Base-by-base conservation (phyloP, 1,140 invertebrate genomes). In the Drosophila ironensis region DNA sequence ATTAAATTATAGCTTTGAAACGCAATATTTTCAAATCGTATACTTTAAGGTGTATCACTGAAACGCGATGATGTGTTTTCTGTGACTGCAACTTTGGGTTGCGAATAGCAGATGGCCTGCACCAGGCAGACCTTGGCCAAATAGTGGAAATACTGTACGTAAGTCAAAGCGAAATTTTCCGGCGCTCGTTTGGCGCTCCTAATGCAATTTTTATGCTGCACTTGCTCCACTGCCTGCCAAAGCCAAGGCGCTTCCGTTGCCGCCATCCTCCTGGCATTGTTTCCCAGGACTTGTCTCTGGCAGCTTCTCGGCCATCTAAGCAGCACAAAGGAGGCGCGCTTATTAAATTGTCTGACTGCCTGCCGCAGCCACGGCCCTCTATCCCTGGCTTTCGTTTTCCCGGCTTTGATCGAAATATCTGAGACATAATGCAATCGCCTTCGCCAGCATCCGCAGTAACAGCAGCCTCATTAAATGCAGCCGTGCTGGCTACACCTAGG, bases 161-260 rank as follows among this genome's bases (percentile, higher is more conserved):
- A 45, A 48, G 64, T 72, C 50, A 56, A 76, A 68, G 66, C 50
- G 30, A 57, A 42, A 59, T 69, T 53, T 33, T 4, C 22, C 38
- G 40, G 44, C 28, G 51, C 54, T 57, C 48, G 42, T 77, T 77
- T 73, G 68, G 48, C 54, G 46, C 52, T 27, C 33, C 78, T 82
- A 82, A 82, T 82, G 77, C 77, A 84, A 82, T 82, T 84, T 70
- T 77, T 84, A 82, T 77, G 77, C 78, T 77, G 77, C 78, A 73
- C 56, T 84, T 57, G 63, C 41, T 68, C 35, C 16, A 22, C 19
- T 42, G 37, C 24, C 19, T 50, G 64, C 14, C 24, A 59, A 59
- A 70, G 61, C 56, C 25, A 40, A 45, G 46, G 63, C 25, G 69
- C 61, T 84, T 77, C 78, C 78, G 78, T 57, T 70, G 37, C 37